Base-by-base conservation (phyloP, 2,797 vertebrate genomes). In the Nasua narica region DNA sequence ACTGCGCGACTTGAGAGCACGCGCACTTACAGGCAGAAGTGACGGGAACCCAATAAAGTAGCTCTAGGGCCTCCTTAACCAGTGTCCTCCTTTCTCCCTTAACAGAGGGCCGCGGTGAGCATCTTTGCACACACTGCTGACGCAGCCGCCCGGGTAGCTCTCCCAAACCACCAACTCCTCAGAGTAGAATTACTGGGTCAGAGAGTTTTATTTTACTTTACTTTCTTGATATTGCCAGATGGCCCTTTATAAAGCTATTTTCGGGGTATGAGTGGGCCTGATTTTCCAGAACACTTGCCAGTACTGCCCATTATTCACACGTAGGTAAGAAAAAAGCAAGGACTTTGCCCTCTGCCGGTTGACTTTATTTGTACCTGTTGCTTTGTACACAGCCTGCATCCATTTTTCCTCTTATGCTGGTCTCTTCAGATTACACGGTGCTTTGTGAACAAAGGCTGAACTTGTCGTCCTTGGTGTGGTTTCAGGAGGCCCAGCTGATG, bases 101-200 rank as follows among this genome's bases (percentile, higher is more conserved):
- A 9, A 2, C 54, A 0, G 12, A 3, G 21, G 10, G 37, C 60
- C 16, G 35, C 23, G 74, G 69, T 27, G 37, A 29, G 0, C 13
- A 3, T 37, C 9, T n/a, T 32, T 8, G 46, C 27, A 12, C 11
- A 3, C 2, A 0, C 0, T 8, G 7, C 6, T 9, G 2, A 14
- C 19, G 2, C 13, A 0, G 37, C 23, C 10, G 2, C 48, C 25
- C 18, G 37, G 72, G 21, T 1, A 0, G 7, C 32, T 70, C 86
- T 3, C 4, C 84, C 35, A 4, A 0, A 1, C 18, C 4, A 10
- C 16, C 3, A 0, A 0, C 25, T 18, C 16, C 43, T 60, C 62
- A 4, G 9, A n/a, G 29, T 7, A 9, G 25, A n/a, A 2, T 12
- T 9, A 8, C 1, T 7, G n/a, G 52, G 56, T 27, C 32, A 35